A percentile compares a stretch with the other conserved stretches of the same genome.
These are phyloP conservation scores for Lasioglossum pauxillum DNA, from an alignment of 2,888 invertebrate species.

Conservation along the genomic window DNA sequence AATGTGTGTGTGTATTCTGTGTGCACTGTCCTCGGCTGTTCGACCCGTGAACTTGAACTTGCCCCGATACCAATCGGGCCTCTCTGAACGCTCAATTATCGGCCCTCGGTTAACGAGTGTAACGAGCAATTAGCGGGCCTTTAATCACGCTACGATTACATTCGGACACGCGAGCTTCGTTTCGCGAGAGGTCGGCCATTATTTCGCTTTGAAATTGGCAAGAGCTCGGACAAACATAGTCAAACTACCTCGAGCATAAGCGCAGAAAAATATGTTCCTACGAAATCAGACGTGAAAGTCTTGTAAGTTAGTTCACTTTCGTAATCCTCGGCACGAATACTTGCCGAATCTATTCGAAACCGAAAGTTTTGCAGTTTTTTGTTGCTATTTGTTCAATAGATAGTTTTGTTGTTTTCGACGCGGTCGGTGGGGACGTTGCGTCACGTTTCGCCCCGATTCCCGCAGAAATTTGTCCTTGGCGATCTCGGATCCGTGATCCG, in stretches of 20 bases:
- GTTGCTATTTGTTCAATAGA: background rate
- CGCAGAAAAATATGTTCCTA: no score
- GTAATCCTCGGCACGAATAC: no score
- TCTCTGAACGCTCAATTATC: constrained; percentile 29
- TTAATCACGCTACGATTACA: background rate
- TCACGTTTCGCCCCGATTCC: background rate
- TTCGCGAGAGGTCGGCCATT: background rate
- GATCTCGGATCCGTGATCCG: background rate
- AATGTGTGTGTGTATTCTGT: background rate
- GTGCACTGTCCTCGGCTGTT: constrained; percentile 12
- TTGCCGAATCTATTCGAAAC: background rate
- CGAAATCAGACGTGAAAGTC: no score
- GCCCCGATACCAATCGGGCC: constrained; percentile 32
- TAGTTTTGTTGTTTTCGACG: background rate
- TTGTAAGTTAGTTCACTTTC: no score
- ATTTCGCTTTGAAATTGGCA: background rate
- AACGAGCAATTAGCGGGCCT: constrained; percentile 28
- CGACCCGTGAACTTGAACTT: constrained; percentile 36
- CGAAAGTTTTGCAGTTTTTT: background rate
- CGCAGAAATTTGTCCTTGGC: constrained; percentile 7
- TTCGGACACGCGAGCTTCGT: background rate
- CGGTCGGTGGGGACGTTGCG: background rate
- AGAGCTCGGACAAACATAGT: background rate
- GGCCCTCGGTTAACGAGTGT: constrained; percentile 14
- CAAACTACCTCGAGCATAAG: background rate